Evolutionary conservation across 2,797 vertebrate species (phyloP), one percentile per base, ranked within the genome.

Genomic region (Malurus splendens): DNA sequence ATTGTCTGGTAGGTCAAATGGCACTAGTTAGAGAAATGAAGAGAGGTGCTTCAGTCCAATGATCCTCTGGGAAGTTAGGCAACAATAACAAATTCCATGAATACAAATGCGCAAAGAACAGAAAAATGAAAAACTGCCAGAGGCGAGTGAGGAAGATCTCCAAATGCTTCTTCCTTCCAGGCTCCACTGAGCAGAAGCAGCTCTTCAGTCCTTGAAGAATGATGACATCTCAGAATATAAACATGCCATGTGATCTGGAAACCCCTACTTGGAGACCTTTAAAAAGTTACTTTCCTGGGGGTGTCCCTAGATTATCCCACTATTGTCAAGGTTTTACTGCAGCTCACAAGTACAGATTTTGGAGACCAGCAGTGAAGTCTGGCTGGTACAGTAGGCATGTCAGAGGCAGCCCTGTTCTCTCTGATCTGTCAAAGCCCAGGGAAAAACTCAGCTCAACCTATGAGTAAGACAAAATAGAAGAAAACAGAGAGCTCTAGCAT

Each of bases 71-170:
- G 91, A 97, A 96, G 96, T 96, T 97, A 97, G 97, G 90, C 93
- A 96, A 97, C 94, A 96, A 82, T 87, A 94, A 97, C 93, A 96
- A 95, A 96, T 97, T 96, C 94, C 93, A 96, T 96, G 95, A 96
- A 97, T 97, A 97, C 89, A 93, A 97, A 96, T 95, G 91, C 67
- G 94, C 81, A 59, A 90, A 83, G 90, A 95, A 72, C 39, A 84
- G 50, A 56, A 28, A 87, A 86, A 84, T 62, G 59, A 88, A 91
- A 82, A 83, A 67, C 51, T 54, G 52, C 12, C 32, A 38, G 76
- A 80, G n/a, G 13, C 2, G 8, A 20, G 25, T 57, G 48, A 87
- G 52, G 52, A 80, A 83, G 50, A 52, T 55, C 67, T 90, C 62
- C 48, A 82, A 65, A n/a, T 24, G 39, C 22, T 84, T 86, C 64